phyloP scores from a whole-genome alignment of 1,140 invertebrate species.

The Musca domestica region DNA sequence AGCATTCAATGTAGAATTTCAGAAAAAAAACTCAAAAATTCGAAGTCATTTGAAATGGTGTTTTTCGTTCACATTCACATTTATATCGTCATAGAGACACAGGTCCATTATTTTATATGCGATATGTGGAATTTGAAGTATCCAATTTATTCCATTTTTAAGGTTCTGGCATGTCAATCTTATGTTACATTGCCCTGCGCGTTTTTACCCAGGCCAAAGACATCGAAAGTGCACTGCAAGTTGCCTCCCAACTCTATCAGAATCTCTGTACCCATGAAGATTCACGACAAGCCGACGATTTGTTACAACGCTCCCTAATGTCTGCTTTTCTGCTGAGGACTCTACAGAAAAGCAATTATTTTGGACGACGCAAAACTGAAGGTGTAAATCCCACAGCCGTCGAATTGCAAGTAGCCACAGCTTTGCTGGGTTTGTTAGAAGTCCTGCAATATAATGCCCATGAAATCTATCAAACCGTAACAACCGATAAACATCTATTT shows the following conservation, averaged over 20 bases:
- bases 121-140: conserved; percentile 19
- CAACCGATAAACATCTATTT: conserved; percentile 57
- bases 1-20: too few relatives aligned
- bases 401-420: conserved; percentile 60
- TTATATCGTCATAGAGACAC: too few relatives aligned
- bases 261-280: conserved; percentile 68
- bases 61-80: too few relatives aligned
- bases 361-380: conserved; percentile 54
- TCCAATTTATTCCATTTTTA: conserved; percentile 31
- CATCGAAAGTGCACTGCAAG: conserved; percentile 50
- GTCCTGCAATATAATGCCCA: conserved; percentile 87
- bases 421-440: conserved; percentile 73
- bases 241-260: conserved; percentile 54
- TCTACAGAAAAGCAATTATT: conserved; percentile 64
- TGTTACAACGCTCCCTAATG: conserved; percentile 75
- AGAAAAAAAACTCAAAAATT: too few relatives aligned
- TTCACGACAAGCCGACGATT: conserved; percentile 66
- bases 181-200: conserved; percentile 72
- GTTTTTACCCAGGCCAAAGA: conserved; percentile 65
- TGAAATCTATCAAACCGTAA: conserved; percentile 75
- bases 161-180: conserved; percentile 77
- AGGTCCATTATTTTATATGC: background rate
- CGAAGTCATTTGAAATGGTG: too few relatives aligned
- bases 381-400: conserved; percentile 55
- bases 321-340: conserved; percentile 74